phyloP scores from a whole-genome alignment of 64 coral and sea anemone genomes.

The Porites australiensis region DNA sequence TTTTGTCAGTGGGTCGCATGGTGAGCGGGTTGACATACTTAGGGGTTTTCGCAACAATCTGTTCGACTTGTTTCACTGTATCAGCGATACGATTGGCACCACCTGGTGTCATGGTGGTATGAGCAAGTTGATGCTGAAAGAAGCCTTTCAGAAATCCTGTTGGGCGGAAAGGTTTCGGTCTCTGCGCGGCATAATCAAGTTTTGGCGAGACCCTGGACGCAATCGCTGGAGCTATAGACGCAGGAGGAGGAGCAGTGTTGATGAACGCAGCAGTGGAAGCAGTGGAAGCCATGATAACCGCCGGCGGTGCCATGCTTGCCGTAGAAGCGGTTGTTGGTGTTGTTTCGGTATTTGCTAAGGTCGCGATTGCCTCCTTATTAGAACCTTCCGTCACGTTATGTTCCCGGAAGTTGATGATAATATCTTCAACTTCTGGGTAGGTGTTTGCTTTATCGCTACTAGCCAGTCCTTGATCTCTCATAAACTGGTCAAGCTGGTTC shows the following conservation, averaged over 20 bases:
- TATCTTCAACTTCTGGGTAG: slow-evolving; percentile 45
- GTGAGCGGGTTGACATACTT: slow-evolving; percentile 38
- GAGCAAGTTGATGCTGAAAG: slow-evolving; percentile 27
- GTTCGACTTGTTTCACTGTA: slow-evolving; percentile 30
- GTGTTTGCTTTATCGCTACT: slow-evolving; percentile 10
- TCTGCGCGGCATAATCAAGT: slow-evolving; percentile 46
- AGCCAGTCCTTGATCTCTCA: slow-evolving; percentile 62
- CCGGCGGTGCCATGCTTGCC: background rate
- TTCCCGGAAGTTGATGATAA: slow-evolving; percentile 43
- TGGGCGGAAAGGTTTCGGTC: slow-evolving; percentile 19
- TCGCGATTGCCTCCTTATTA: background rate
- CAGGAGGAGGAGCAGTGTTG: slow-evolving; percentile 7
- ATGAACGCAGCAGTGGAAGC: background rate
- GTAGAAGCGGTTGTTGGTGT: background rate
- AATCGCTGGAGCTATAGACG: slow-evolving; percentile 15
- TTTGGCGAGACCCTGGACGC: background rate
- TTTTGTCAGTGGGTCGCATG: background rate
- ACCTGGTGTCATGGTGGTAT: background rate
- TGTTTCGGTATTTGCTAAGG: background rate
- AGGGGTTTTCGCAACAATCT: background rate
- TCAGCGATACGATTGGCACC: slow-evolving; percentile 1
- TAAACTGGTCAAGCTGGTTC: slow-evolving; percentile 56
- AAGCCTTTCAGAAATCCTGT: slow-evolving; percentile 34
- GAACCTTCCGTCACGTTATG: background rate
- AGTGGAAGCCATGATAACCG: background rate